Percentiles rank a stretch among this genome's conserved stretches.
These are phyloP conservation scores for Plebejus anna DNA, from an alignment of 2,888 invertebrate genomes.

Conservation along the genomic window DNA sequence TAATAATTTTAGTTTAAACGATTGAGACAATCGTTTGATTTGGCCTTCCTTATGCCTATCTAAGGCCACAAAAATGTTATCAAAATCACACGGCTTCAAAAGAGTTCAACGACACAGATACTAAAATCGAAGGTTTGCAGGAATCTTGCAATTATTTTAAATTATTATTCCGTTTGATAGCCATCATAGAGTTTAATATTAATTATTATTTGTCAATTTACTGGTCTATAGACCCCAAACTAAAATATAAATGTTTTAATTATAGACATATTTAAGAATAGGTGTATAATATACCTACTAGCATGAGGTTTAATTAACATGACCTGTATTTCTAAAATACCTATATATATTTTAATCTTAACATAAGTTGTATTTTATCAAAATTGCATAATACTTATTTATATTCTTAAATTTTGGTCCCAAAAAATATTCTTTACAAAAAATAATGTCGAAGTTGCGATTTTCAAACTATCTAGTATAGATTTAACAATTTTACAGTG, in stretches of 20 bases:
- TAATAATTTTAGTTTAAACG: neutral
- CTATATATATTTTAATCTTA: too few species aligned
- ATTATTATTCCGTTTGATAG: neutral
- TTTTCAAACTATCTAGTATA: too few species aligned
- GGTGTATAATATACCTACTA: too few species aligned
- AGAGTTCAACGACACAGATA: slow-evolving; percentile 9
- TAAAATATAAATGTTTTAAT: too few species aligned
- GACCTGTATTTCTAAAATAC: neutral
- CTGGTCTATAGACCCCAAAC: too few species aligned
- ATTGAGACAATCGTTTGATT: slow-evolving; percentile 1
- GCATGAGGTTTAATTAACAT: neutral
- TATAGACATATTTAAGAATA: neutral
- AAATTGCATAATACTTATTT: too few species aligned
- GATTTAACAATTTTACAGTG: neutral
- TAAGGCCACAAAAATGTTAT: slow-evolving; percentile 11
- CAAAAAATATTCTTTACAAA: too few species aligned
- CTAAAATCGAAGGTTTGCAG: neutral
- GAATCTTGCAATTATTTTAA: neutral
- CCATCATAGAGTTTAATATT: neutral
- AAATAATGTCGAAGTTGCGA: too few species aligned
- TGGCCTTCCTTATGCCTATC: neutral
- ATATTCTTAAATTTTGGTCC: too few species aligned
- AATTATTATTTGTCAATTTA: too few species aligned
- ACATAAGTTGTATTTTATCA: too few species aligned
- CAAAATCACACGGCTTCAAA: neutral